phyloP scores from a whole-genome alignment of 1,140 invertebrate genomes.

The Drosophila sulfurigaster region DNA sequence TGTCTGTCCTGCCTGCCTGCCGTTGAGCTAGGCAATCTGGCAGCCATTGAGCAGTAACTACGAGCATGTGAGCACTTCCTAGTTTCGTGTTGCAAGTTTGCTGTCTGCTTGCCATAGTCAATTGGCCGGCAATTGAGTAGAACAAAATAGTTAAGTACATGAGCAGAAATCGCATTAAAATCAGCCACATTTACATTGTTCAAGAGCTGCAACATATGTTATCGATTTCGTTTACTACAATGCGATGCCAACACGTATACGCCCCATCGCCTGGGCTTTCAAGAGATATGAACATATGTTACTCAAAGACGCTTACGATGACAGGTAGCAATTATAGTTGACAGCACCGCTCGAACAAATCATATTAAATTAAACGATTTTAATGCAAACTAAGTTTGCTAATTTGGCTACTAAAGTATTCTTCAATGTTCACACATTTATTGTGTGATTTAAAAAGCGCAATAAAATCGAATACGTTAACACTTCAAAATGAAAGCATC shows the following conservation, averaged over 20 bases:
- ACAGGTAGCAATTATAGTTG: not conserved
- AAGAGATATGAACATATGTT: not conserved
- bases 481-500: constrained; percentile 50
- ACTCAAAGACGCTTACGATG: not conserved
- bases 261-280: constrained; percentile 6
- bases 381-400: no score
- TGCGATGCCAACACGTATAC: constrained; percentile 5
- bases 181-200: constrained; percentile 48
- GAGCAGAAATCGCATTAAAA: constrained; percentile 48
- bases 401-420: no score
- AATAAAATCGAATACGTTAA: constrained; percentile 21
- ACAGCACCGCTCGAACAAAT: no score
- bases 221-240: constrained; percentile 7
- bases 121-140: constrained; percentile 55
- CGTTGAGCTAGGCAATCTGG: constrained; percentile 41
- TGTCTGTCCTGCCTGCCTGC: not conserved
- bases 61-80: constrained; percentile 10
- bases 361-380: no score
- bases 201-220: constrained; percentile 29
- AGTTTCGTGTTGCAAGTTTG: constrained; percentile 21
- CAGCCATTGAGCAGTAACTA: constrained; percentile 44
- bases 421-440: no score
- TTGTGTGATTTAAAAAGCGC: not conserved
- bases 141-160: constrained; percentile 53
- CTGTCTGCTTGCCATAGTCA: constrained; percentile 28